A percentile compares a stretch with the other conserved stretches of the same genome.
Evolutionary conservation across 2,888 invertebrate species (phyloP).

Genomic region (Lasius platythorax): DNA sequence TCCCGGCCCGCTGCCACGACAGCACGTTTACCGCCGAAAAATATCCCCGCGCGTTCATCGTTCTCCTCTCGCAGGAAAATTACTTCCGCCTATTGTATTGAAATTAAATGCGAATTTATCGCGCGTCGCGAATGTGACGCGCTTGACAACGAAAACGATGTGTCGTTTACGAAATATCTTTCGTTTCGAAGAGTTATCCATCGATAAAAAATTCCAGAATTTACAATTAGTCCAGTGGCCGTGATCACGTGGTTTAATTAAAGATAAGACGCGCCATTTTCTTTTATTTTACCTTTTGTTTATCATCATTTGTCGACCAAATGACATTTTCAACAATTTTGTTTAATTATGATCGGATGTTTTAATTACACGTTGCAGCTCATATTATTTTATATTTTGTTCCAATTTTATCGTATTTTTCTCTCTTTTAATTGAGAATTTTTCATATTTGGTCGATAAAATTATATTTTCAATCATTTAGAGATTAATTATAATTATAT

Average conservation of each 20-base stretch:
- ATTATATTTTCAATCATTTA: neutral
- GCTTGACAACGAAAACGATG: neutral
- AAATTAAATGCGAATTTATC: conserved; percentile 65
- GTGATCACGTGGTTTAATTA: neutral
- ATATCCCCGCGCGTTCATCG: neutral
- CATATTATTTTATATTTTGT: neutral
- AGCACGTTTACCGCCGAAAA: conserved; percentile 39
- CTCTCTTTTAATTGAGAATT: neutral
- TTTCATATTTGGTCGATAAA: neutral
- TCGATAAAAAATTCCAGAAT: neutral
- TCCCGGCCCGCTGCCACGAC: conserved; percentile 12
- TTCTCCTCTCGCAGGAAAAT: conserved; percentile 32
- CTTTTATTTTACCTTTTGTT: neutral
- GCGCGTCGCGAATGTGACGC: neutral
- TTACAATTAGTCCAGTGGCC: neutral
- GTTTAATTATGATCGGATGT: neutral
- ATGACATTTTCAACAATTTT: neutral
- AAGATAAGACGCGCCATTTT: neutral
- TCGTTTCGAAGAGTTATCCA: neutral
- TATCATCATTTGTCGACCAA: neutral
- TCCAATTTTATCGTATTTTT: neutral
- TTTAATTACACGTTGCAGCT: neutral
- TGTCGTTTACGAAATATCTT: neutral
- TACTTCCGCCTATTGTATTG: conserved; percentile 59
- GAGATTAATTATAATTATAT: conserved; percentile 10